Conservation (phyloP, 1,140 invertebrate genomes). For the Ostrea edulis region DNA sequence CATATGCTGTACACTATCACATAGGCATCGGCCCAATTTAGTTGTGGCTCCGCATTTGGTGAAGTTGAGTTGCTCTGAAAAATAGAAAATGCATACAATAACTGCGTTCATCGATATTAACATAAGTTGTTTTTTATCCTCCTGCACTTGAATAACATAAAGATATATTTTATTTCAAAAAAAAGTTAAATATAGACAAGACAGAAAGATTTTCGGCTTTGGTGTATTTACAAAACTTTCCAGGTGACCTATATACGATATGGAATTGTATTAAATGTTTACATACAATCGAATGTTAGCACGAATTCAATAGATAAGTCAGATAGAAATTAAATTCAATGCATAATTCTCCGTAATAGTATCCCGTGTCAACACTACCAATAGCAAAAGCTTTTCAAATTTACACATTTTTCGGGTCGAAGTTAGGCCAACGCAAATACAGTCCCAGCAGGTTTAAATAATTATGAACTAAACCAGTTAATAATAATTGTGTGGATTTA, state of each 20-base stretch:
- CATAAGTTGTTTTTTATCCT: too few relatives aligned
- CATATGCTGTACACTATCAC: conserved; percentile 92
- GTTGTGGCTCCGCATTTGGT: conserved; percentile 54
- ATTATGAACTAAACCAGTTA: not conserved
- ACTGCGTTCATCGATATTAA: too few relatives aligned
- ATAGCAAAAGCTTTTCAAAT: not conserved
- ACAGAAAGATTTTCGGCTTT: not conserved
- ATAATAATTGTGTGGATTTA: not conserved
- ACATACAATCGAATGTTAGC: not conserved
- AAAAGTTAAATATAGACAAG: not conserved
- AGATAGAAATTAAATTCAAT: not conserved
- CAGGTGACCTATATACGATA: not conserved
- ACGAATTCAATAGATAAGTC: not conserved
- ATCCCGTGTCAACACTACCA: not conserved
- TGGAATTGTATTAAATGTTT: not conserved
- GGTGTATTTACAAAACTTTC: not conserved
- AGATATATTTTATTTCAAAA: too few relatives aligned
- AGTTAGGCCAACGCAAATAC: not conserved
- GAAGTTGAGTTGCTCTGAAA: conserved; percentile 49
- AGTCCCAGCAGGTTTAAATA: not conserved
- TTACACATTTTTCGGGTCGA: not conserved
- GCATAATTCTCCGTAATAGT: conserved; percentile 5
- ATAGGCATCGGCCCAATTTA: conserved; percentile 91
- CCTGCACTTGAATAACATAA: too few relatives aligned
- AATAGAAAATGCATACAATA: conserved; percentile 3